phyloP scores from a whole-genome alignment of 2,888 invertebrate genomes.

The Cephus runcator region DNA sequence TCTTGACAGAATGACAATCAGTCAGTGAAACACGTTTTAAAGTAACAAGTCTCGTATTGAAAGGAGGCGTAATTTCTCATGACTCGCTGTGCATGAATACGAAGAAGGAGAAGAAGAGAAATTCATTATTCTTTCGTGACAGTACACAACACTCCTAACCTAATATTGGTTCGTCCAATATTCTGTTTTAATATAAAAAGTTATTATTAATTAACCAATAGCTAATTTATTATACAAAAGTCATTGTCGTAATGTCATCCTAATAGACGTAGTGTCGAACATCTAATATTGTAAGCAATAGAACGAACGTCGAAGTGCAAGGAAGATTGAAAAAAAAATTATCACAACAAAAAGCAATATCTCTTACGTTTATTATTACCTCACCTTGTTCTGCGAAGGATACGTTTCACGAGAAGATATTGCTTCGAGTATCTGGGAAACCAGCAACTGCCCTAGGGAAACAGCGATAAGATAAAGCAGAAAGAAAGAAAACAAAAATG shows the following conservation, averaged over 20 bases:
- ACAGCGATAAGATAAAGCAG: constrained; percentile 39
- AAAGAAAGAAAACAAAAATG: constrained; percentile 22
- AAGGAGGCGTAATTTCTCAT: not conserved
- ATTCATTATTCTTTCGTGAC: not conserved
- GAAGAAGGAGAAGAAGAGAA: not conserved
- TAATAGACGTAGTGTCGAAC: constrained; percentile 30
- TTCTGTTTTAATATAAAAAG: constrained; percentile 4
- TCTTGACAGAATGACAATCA: too few relatives aligned
- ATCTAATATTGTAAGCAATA: constrained; percentile 47
- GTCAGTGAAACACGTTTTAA: too few relatives aligned
- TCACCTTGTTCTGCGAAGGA: constrained; percentile 42
- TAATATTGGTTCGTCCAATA: not conserved
- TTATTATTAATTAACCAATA: constrained; percentile 20
- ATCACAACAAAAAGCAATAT: constrained; percentile 32
- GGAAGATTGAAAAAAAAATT: constrained; percentile 25
- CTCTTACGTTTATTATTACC: constrained; percentile 50
- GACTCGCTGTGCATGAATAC: not conserved
- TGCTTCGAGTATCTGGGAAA: constrained; percentile 36
- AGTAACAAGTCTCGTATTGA: too few relatives aligned
- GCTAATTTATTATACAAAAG: constrained; percentile 11
- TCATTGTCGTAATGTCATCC: constrained; percentile 20
- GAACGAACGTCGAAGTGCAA: constrained; percentile 35
- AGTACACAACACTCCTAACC: not conserved
- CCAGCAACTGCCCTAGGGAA: constrained; percentile 57
- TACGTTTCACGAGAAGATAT: constrained; percentile 14